These are phyloP conservation scores for Protobothrops mucrosquamatus DNA, from an alignment of 2,113 vertebrate genomes.

Conservation along the genomic window DNA sequence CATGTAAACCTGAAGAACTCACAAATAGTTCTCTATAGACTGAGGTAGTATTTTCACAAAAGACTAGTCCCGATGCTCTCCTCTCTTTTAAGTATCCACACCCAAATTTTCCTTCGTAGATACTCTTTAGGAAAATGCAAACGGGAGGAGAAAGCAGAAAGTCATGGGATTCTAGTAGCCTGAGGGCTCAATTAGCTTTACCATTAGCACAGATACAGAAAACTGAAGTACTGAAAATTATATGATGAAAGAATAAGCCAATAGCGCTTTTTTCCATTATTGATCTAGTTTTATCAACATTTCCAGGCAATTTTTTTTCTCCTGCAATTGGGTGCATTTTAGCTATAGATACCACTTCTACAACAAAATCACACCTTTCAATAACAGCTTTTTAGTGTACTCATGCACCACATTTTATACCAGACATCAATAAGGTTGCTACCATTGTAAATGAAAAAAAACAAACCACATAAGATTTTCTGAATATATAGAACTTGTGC, in stretches of 20 bases:
- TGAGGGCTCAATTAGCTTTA: conserved; percentile 65
- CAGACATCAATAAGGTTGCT: neutral
- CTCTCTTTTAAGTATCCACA: conserved; percentile 92
- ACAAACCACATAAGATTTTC: neutral
- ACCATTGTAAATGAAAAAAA: neutral
- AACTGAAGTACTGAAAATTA: conserved; percentile 50
- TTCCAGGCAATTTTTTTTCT: neutral
- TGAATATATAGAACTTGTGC: neutral
- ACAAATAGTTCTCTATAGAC: conserved; percentile 94
- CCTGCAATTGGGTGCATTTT: conserved; percentile 11
- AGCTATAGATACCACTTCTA: neutral
- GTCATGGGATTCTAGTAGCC: conserved; percentile 72
- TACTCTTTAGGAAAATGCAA: conserved; percentile 82
- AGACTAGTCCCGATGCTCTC: conserved; percentile 89
- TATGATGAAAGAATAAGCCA: neutral
- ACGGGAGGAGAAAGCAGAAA: conserved; percentile 76
- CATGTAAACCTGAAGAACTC: conserved; percentile 78
- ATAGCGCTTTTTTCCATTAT: conserved; percentile 23
- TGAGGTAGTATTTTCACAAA: conserved; percentile 95
- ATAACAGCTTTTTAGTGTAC: neutral
- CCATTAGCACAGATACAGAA: conserved; percentile 62
- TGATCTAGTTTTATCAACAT: conserved; percentile 23
- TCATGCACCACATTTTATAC: neutral
- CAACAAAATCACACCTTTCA: conserved; percentile 4
- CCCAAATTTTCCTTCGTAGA: conserved; percentile 95